Base-by-base conservation (phyloP, 2,113 vertebrate species). In the Zosterops lateralis region DNA sequence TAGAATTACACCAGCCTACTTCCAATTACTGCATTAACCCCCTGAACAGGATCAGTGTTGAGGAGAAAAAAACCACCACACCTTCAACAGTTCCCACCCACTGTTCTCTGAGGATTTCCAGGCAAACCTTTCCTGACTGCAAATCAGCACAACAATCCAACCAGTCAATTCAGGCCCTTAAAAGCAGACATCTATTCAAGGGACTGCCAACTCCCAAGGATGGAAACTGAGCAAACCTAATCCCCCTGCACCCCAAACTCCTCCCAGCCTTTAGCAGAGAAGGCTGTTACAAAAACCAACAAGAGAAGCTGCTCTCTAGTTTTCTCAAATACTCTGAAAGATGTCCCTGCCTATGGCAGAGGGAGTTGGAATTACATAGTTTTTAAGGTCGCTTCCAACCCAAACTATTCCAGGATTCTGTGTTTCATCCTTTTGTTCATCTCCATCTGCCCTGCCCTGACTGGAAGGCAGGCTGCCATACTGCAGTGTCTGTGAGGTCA, bases 61-160 rank as follows among this genome's bases (percentile, higher is more conserved):
- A 92, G 36, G 11, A 38, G 12, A 53, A 51, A 68, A 45, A 19
- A 24, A 45, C 36, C 36, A 38, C 36, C 36, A 29, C 3, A 18
- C 26, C 32, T 58, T 79, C 66, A 93, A 50, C 44, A 82, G 26
- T 15, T 93, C 58, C 62, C 74, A 90, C 56, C 47, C 65, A 12
- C 61, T 81, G 73, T 47, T 92, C 91, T 84, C 91, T 47, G 61
- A 72, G 38, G 32, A 83, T 47, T 93, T 90, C 50, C 42, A 94
- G 62, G 78, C 70, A 92, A 91, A 62, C 48, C 62, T 57, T 84
- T 38, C 25, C 84, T 76, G 94, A 92, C 87, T 95, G 74, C 74
- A 93, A 91, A 96, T 92, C 5, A 94, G 77, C 7, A 6, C 44
- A 82, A 83, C 92, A 78, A 75, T 17, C 45, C 84, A 92, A 70